Percentiles rank a stretch among this genome's conserved stretches.
Conservation (phyloP, 2,888 invertebrate species). For the Anarsia innoxiella region DNA sequence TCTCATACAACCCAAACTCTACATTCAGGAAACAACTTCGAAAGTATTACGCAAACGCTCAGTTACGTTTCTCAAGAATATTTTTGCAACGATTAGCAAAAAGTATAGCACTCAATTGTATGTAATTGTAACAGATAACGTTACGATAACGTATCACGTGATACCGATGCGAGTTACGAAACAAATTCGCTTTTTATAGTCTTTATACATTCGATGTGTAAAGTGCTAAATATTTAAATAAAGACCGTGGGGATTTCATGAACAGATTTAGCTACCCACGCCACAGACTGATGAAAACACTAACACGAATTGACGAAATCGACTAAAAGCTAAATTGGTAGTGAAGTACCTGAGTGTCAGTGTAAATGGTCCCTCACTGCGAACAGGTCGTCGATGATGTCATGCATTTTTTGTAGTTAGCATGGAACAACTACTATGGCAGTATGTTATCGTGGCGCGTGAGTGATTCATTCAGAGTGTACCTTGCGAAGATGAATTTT, state of each 20-base stretch:
- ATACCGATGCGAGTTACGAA: conserved; percentile 28
- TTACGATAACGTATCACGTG: conserved; percentile 19
- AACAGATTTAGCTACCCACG: conserved; percentile 32
- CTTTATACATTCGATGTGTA: conserved; percentile 21
- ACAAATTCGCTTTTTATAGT: conserved; percentile 31
- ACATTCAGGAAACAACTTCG: no score
- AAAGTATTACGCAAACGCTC: neutral
- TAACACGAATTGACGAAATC: conserved; percentile 26
- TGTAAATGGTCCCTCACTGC: conserved; percentile 26
- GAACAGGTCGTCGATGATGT: conserved; percentile 38
- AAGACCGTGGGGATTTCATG: conserved; percentile 28
- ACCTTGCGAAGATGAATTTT: conserved; percentile 21
- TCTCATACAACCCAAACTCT: no score
- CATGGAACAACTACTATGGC: conserved; percentile 23
- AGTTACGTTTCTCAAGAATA: no score
- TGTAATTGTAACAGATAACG: conserved; percentile 23
- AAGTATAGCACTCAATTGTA: neutral
- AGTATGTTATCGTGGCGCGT: conserved; percentile 33
- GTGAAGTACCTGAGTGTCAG: conserved; percentile 23
- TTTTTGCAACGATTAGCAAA: neutral
- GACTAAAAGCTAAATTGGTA: conserved; percentile 22
- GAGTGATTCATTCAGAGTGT: conserved; percentile 29
- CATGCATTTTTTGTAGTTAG: conserved; percentile 48
- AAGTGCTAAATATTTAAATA: conserved; percentile 21
- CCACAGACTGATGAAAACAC: conserved; percentile 30